Conservation (phyloP, 2,888 invertebrate species). For the Acronicta alni region DNA sequence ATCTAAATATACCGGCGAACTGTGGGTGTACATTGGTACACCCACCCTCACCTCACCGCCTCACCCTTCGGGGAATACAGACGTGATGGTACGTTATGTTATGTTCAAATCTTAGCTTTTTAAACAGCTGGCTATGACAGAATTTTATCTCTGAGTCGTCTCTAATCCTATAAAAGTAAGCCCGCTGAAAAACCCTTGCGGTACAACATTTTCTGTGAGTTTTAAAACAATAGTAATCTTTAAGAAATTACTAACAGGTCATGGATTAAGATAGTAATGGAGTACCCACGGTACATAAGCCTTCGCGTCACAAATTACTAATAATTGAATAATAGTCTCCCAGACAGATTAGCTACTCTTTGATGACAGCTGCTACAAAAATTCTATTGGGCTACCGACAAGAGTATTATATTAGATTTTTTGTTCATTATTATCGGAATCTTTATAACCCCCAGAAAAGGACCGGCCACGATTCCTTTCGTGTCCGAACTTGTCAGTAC, state of each 20-base stretch:
- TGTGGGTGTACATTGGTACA: too few species aligned
- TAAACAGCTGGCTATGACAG: background rate
- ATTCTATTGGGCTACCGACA: background rate
- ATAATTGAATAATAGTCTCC: constrained; percentile 31
- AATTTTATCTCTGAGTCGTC: background rate
- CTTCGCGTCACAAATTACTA: constrained; percentile 10
- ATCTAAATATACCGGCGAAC: too few species aligned
- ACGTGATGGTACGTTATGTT: too few species aligned
- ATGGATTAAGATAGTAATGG: constrained; percentile 23
- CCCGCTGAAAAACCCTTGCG: constrained; percentile 17
- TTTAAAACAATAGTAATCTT: constrained; percentile 28
- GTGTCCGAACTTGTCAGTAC: constrained; percentile 5
- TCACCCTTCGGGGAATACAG: too few species aligned
- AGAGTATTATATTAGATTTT: background rate
- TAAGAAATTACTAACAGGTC: constrained; percentile 9
- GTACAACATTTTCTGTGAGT: constrained; percentile 11
- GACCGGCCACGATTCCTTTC: background rate
- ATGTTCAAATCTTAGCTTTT: too few species aligned
- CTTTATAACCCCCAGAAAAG: constrained; percentile 11
- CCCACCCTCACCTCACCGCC: too few species aligned
- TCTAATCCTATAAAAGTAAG: constrained; percentile 23
- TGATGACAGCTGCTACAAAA: constrained; percentile 2
- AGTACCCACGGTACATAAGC: constrained; percentile 17
- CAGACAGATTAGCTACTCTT: constrained; percentile 21
- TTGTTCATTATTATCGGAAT: constrained; percentile 5